Conservation (phyloP, 2,113 vertebrate species). For the Planiliza haematocheilus region DNA sequence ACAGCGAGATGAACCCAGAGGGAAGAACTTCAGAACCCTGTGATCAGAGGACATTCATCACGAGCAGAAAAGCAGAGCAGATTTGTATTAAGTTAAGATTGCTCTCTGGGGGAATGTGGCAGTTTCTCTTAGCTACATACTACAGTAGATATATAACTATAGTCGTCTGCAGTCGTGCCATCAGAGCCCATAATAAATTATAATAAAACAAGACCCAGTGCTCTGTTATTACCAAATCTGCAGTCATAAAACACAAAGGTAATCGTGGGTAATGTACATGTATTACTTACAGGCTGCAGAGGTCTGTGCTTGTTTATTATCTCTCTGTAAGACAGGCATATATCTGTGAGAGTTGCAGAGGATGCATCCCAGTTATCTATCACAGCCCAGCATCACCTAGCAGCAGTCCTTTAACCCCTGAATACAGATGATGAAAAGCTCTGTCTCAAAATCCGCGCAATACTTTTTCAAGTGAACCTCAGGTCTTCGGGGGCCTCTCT, state of each 20-base stretch:
- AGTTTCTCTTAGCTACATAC: constrained; percentile 13
- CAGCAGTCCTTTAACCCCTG: constrained; percentile 41
- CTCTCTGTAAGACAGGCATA: neutral
- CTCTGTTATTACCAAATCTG: constrained; percentile 64
- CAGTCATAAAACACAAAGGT: constrained; percentile 72
- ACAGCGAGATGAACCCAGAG: constrained; percentile 48
- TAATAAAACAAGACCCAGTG: constrained; percentile 66
- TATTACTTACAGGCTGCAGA: constrained; percentile 68
- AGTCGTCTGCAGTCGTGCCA: constrained; percentile 31
- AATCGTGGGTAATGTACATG: constrained; percentile 78
- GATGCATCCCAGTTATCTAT: constrained; percentile 40
- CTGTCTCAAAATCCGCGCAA: constrained; percentile 14
- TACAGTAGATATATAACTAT: constrained; percentile 37
- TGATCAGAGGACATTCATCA: constrained; percentile 57
- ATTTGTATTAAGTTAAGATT: constrained; percentile 44
- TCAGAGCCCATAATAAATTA: constrained; percentile 72
- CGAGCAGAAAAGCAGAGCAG: constrained; percentile 42
- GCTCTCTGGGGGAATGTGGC: constrained; percentile 30
- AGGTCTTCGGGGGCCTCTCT: constrained; percentile 1
- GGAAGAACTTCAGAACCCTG: constrained; percentile 35
- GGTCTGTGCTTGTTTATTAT: constrained; percentile 61
- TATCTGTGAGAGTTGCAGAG: constrained; percentile 24
- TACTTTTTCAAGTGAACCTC: constrained; percentile 23
- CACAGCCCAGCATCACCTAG: constrained; percentile 60
- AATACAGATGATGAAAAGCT: constrained; percentile 58